Conservation (phyloP, 64 coral and sea anemone species). For the Actinia equina region DNA sequence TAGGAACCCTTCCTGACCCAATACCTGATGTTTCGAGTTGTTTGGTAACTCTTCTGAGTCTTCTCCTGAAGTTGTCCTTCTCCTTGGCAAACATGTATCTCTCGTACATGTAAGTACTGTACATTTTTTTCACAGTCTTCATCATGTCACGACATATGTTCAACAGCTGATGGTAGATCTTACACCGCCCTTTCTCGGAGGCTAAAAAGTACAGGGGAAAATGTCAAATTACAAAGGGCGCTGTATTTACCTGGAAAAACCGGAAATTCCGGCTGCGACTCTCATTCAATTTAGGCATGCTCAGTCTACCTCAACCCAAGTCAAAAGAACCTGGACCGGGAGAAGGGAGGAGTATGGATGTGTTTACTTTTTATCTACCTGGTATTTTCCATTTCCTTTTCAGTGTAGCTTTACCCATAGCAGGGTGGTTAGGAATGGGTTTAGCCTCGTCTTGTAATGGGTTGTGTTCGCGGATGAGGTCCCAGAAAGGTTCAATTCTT, state of each 20-base stretch:
- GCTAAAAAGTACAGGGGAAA: conserved; percentile 4
- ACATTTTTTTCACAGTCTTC: conserved; percentile 91
- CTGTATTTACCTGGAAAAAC: too few species aligned
- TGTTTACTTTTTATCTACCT: conserved; percentile 30
- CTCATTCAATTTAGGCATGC: too few species aligned
- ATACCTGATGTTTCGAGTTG: conserved; percentile 72
- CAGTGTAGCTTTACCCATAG: conserved; percentile 54
- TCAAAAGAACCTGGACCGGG: too few species aligned
- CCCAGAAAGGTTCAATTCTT: conserved; percentile 89
- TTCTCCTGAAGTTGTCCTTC: conserved; percentile 65
- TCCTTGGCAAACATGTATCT: conserved; percentile 81
- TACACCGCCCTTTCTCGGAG: conserved; percentile 74
- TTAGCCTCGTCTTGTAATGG: conserved; percentile 54
- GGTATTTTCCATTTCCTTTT: conserved; percentile 98
- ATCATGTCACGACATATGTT: conserved; percentile 99
- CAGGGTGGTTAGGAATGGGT: conserved; percentile 40
- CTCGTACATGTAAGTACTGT: conserved; percentile 88
- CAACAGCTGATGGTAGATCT: conserved; percentile 87
- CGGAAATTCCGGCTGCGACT: too few species aligned
- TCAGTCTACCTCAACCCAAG: too few species aligned
- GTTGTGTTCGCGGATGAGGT: conserved; percentile 78
- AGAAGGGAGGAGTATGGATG: too few species aligned
- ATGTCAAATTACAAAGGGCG: too few species aligned
- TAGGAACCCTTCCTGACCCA: background rate
- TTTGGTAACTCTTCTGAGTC: conserved; percentile 59